These are phyloP conservation scores for Actenoides hombroni DNA, from an alignment of 2,113 vertebrate species.

Conservation along the genomic window DNA sequence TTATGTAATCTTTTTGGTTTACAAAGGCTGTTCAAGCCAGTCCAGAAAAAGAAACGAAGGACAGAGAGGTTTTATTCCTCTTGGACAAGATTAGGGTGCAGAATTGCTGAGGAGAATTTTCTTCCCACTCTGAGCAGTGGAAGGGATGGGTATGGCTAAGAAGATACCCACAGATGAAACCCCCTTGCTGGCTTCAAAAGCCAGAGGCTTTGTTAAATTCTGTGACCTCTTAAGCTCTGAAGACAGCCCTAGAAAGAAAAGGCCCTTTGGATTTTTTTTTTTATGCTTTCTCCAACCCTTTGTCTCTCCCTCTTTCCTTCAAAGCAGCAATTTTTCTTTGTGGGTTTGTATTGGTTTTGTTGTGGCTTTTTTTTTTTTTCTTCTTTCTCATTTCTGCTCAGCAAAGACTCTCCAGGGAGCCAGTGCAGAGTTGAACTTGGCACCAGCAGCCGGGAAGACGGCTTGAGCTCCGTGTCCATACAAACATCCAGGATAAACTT, in stretches of 20 bases:
- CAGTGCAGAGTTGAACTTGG: not conserved
- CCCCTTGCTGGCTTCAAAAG: not conserved
- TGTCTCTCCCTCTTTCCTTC: not conserved
- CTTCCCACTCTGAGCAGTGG: not conserved
- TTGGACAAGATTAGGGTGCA: not conserved
- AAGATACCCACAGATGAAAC: not conserved
- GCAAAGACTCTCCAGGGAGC: slow-evolving; percentile 4
- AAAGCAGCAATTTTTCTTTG: not conserved
- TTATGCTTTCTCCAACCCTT: not conserved
- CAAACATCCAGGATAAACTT: slow-evolving; percentile 6
- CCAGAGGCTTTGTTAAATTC: not conserved
- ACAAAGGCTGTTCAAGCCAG: not conserved
- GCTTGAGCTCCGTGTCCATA: not conserved
- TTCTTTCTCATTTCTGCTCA: not conserved
- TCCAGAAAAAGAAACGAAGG: not conserved
- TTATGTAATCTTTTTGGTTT: not conserved
- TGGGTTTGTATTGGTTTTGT: not conserved
- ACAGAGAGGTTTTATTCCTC: not conserved
- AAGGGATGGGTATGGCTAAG: not conserved
- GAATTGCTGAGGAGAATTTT: not conserved
- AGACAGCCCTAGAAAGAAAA: not conserved
- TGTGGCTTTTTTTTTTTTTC: not conserved
- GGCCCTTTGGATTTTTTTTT: not conserved
- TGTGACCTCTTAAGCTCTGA: not conserved
- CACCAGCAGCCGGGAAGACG: not conserved